Percentiles rank a stretch among this genome's conserved stretches.
Conservation (phyloP, 2,113 vertebrate species). For the Phycodurus eques region DNA sequence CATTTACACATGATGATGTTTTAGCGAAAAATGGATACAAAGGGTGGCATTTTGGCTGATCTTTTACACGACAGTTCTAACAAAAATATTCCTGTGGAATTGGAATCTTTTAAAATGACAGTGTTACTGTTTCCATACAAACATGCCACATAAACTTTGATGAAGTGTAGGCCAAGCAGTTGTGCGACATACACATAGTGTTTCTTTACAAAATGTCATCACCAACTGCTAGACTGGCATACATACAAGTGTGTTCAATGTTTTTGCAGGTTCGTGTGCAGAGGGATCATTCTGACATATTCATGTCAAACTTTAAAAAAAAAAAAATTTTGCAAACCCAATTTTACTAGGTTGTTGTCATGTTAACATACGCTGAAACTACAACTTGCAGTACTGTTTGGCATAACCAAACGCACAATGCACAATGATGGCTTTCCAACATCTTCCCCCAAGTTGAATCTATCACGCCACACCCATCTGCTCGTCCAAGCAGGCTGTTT, state of each 20-base stretch:
- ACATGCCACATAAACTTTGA: too few species aligned
- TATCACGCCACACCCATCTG: constrained; percentile 6
- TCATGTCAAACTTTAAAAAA: neutral
- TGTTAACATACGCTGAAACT: neutral
- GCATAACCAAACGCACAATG: neutral
- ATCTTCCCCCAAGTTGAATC: neutral
- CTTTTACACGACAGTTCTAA: neutral
- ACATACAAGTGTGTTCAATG: too few species aligned
- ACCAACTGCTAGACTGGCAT: too few species aligned
- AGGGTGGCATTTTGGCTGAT: neutral
- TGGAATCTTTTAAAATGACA: too few species aligned
- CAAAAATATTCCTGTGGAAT: neutral
- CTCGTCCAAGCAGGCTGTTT: neutral
- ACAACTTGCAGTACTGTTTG: neutral
- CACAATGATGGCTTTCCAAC: neutral
- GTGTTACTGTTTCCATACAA: too few species aligned
- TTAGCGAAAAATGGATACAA: neutral
- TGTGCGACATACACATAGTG: too few species aligned
- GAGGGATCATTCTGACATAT: neutral
- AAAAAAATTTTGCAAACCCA: neutral
- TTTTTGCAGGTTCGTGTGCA: neutral
- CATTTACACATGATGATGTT: neutral
- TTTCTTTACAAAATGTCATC: too few species aligned
- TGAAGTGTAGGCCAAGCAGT: too few species aligned
- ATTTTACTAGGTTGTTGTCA: neutral